phyloP scores from a whole-genome alignment of 2,888 invertebrate genomes.

The Monoplex corrugatus region DNA sequence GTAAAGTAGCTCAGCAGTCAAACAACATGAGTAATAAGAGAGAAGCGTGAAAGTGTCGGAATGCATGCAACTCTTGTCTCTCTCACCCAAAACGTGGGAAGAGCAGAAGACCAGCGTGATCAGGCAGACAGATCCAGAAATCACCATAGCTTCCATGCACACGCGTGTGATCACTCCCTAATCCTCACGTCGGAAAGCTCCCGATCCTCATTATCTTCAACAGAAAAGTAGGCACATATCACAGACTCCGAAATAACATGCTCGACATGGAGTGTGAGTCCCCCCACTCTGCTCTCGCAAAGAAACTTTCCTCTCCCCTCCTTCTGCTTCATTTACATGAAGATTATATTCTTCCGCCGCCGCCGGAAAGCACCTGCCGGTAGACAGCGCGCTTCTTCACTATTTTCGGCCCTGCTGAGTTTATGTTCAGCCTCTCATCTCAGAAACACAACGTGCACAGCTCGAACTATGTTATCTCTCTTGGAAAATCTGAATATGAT shows the following conservation, averaged over 20 bases:
- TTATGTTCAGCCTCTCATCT: neutral
- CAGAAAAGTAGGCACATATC: neutral
- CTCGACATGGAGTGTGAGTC: conserved; percentile 9
- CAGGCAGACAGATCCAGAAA: conserved; percentile 39
- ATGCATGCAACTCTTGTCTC: neutral
- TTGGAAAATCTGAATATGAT: neutral
- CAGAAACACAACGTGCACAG: neutral
- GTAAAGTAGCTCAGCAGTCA: neutral
- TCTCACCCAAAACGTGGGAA: conserved; percentile 46
- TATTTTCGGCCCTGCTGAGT: neutral
- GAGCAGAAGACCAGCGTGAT: conserved; percentile 2
- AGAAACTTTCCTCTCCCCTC: conserved; percentile 48
- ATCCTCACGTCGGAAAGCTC: conserved; percentile 30
- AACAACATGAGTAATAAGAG: neutral
- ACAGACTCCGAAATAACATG: neutral
- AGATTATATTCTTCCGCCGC: conserved; percentile 46
- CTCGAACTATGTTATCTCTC: neutral
- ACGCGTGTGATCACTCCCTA: conserved; percentile 30
- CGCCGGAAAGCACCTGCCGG: conserved; percentile 47
- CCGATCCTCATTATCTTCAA: conserved; percentile 45
- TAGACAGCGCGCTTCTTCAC: neutral
- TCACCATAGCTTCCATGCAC: conserved; percentile 47
- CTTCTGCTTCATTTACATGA: conserved; percentile 45
- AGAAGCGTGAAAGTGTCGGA: conserved; percentile 47
- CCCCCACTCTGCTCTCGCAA: conserved; percentile 37